Evolutionary conservation across 2,113 vertebrate genomes (phyloP).

Genomic region (Capricornis sumatraensis): DNA sequence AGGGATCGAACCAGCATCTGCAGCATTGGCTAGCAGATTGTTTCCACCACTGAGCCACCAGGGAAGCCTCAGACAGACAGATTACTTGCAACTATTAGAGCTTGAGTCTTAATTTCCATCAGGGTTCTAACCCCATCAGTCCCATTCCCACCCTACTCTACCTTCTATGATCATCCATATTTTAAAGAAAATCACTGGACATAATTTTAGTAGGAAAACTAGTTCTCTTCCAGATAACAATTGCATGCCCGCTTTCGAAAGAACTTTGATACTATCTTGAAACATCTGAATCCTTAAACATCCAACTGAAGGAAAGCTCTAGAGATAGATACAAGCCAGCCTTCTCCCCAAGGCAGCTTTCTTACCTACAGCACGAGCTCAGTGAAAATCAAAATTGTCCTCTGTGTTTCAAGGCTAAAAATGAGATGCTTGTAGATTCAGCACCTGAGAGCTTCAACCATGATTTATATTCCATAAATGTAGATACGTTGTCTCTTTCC

Average conservation of each 20-base stretch:
- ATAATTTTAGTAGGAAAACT: neutral
- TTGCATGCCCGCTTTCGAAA: neutral
- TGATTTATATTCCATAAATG: slow-evolving; percentile 20
- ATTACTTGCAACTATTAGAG: neutral
- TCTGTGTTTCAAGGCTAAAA: neutral
- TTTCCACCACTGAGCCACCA: neutral
- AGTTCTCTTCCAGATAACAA: neutral
- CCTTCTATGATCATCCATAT: neutral
- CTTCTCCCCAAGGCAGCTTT: neutral
- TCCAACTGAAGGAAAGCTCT: neutral
- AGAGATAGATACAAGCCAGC: neutral
- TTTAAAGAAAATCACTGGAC: neutral
- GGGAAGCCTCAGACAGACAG: neutral
- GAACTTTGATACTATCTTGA: slow-evolving; percentile 10
- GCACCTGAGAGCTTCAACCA: neutral
- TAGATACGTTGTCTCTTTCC: neutral
- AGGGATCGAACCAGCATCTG: neutral
- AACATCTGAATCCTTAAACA: neutral
- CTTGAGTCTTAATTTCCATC: neutral
- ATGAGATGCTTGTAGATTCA: neutral
- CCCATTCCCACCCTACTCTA: neutral
- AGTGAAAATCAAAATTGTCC: neutral
- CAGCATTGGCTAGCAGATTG: neutral
- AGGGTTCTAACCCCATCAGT: neutral
- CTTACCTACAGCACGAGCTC: neutral